Evolutionary conservation across 2,113 vertebrate genomes (phyloP).

Genomic region (Eulacestoma nigropectus): DNA sequence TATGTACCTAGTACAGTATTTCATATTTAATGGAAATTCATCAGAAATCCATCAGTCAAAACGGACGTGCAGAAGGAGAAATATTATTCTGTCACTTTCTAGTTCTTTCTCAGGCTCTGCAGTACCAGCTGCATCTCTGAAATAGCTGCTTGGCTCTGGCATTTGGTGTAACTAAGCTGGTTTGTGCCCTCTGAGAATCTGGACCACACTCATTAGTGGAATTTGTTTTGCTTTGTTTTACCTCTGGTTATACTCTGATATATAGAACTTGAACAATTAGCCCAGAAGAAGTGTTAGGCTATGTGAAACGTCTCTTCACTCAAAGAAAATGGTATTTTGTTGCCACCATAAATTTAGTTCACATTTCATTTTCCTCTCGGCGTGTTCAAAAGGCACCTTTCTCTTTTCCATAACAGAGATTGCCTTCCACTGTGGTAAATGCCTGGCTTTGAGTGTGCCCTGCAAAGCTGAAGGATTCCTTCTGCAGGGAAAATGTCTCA

Average conservation of each 20-base stretch:
- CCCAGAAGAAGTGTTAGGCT: not conserved
- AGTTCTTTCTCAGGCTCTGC: not conserved
- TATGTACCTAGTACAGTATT: constrained; percentile 12
- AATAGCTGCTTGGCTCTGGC: not conserved
- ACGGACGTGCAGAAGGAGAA: not conserved
- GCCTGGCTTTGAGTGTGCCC: not conserved
- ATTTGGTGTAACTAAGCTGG: not conserved
- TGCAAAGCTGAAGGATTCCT: constrained; percentile 10
- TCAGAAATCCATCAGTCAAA: constrained; percentile 37
- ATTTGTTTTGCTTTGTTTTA: constrained; percentile 31
- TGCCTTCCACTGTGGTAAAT: not conserved
- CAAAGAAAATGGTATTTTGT: not conserved
- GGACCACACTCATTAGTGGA: not conserved
- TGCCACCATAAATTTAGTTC: constrained; percentile 33
- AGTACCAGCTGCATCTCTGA: not conserved
- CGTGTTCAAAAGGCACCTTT: not conserved
- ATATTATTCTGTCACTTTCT: not conserved
- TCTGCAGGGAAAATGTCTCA: constrained; percentile 33
- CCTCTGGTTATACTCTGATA: not conserved
- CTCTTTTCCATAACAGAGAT: not conserved
- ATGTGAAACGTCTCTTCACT: not conserved
- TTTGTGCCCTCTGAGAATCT: not conserved
- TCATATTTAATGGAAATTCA: constrained; percentile 44
- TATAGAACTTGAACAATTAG: constrained; percentile 35
- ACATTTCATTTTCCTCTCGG: constrained; percentile 29